A percentile compares a stretch with the other conserved stretches of the same genome.
Conservation (phyloP, 2,888 invertebrate species). For the Luffia ferchaultella region DNA sequence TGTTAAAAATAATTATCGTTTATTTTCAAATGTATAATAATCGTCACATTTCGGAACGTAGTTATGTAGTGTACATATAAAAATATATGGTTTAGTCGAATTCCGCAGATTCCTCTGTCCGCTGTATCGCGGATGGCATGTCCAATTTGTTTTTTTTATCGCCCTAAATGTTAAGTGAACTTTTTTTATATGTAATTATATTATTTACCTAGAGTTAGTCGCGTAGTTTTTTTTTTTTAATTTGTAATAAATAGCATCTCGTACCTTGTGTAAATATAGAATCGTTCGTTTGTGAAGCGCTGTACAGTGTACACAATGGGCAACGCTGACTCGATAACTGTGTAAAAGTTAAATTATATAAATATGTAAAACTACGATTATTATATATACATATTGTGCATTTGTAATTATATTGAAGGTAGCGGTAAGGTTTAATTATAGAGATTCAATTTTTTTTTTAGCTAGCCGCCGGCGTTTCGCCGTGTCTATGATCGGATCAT, state of each 20-base stretch:
- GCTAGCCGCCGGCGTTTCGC: not conserved
- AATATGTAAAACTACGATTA: conserved; percentile 50
- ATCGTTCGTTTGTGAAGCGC: conserved; percentile 13
- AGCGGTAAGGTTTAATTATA: conserved; percentile 17
- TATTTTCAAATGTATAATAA: no score
- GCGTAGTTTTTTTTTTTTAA: conserved; percentile 16
- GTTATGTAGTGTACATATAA: no score
- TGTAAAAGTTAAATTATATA: conserved; percentile 34
- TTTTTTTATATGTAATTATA: conserved; percentile 7
- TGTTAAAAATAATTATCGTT: no score
- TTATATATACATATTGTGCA: conserved; percentile 41
- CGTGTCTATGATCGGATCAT: not conserved
- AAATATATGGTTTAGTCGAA: no score
- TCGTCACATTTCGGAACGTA: no score
- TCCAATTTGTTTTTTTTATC: not conserved
- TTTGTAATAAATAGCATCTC: conserved; percentile 7
- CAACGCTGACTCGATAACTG: conserved; percentile 19
- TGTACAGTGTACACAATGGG: conserved; percentile 14
- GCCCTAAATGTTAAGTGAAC: not conserved
- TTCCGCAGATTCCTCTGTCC: not conserved
- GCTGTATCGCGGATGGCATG: no score
- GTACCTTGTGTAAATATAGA: conserved; percentile 8
- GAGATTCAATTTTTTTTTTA: not conserved
- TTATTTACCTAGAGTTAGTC: conserved; percentile 3
- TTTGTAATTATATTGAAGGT: conserved; percentile 59